Percentiles rank a stretch among this genome's conserved stretches.
Evolutionary conservation across 2,888 invertebrate species (phyloP).

Genomic region (Lasioglossum leucozonium): DNA sequence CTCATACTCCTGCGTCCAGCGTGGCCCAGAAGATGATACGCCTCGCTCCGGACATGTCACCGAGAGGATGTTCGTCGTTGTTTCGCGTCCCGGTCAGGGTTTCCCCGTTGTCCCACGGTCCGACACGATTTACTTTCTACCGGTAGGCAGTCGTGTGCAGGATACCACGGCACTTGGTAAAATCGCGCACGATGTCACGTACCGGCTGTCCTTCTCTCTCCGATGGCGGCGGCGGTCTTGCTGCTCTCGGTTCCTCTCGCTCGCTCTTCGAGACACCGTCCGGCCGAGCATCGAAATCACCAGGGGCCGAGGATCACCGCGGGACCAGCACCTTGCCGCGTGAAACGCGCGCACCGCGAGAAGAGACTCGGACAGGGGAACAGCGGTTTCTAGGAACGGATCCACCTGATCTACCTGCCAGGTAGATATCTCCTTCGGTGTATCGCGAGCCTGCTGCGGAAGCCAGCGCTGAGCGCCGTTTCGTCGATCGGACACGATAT

Average conservation of each 20-base stretch:
- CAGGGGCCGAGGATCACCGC: constrained; percentile 39
- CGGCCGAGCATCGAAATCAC: constrained; percentile 70
- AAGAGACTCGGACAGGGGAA: not conserved
- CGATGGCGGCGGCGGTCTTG: too few species aligned
- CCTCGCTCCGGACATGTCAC: constrained; percentile 46
- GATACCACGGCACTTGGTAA: constrained; percentile 43
- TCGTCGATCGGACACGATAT: not conserved
- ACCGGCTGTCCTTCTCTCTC: not conserved
- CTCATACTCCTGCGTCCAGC: constrained; percentile 59
- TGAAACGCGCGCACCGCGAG: constrained; percentile 30
- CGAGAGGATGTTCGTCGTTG: not conserved
- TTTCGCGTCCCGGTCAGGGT: not conserved
- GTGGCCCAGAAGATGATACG: constrained; percentile 41
- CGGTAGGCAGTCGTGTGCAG: not conserved
- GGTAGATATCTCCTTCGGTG: constrained; percentile 11
- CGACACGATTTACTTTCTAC: constrained; percentile 38
- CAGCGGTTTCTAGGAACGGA: constrained; percentile 21
- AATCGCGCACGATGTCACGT: constrained; percentile 52
- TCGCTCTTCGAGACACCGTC: constrained; percentile 26
- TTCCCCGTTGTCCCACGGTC: constrained; percentile 12
- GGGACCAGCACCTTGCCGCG: constrained; percentile 21
- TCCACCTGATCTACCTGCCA: constrained; percentile 60
- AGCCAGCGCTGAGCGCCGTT: not conserved
- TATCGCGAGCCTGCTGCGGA: not conserved
- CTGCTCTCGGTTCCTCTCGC: not conserved